Evolutionary conservation across 2,888 invertebrate genomes (phyloP).

Genomic region (Theretra japonica): DNA sequence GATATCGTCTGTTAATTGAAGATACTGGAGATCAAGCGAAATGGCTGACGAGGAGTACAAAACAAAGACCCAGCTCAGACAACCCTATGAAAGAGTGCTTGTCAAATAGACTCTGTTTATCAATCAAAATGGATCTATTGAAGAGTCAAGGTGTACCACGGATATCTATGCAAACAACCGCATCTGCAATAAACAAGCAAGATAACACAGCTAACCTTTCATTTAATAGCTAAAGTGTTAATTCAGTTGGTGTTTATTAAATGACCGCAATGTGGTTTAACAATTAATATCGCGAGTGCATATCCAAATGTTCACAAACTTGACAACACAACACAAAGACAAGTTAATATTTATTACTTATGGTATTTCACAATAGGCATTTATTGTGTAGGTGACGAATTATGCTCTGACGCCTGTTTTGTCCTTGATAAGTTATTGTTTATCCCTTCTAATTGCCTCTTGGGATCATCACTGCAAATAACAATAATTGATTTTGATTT

Average conservation of each 20-base stretch:
- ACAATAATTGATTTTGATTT: constrained; percentile 36
- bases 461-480: constrained; percentile 40
- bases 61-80: too few species aligned
- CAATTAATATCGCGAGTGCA: background rate
- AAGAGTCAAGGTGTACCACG: too few species aligned
- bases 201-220: too few species aligned
- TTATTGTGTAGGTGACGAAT: constrained; percentile 69
- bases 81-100: too few species aligned
- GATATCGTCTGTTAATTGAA: too few species aligned
- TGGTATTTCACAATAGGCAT: constrained; percentile 58
- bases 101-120: too few species aligned
- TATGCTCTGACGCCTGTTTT: background rate
- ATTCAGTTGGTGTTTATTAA: background rate
- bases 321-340: constrained; percentile 56
- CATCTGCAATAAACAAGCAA: too few species aligned
- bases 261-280: background rate
- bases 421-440: constrained; percentile 9
- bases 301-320: constrained; percentile 38
- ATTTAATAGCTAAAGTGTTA: background rate
- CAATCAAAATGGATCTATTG: too few species aligned
- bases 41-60: too few species aligned
- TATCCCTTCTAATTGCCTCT: constrained; percentile 45
- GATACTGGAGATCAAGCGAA: too few species aligned
- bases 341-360: constrained; percentile 55
- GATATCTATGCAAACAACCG: too few species aligned